Percentiles rank a stretch among this genome's conserved stretches.
Conservation (phyloP, 2,797 vertebrate genomes). For the Urophycis tenuis region DNA sequence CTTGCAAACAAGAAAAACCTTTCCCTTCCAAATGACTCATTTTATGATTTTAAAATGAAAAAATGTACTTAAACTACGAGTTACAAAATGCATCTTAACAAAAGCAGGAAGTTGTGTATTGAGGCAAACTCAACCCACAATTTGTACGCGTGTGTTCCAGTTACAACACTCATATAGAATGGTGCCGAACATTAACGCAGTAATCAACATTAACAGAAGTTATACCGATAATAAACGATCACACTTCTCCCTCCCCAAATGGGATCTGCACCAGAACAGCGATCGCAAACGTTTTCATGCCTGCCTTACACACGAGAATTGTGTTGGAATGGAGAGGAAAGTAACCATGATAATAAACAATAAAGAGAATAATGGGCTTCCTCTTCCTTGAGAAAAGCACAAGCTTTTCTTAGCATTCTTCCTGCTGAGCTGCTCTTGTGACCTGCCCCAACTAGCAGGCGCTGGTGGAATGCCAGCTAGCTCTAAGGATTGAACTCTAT, state of each 20-base stretch:
- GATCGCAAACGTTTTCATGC: not conserved
- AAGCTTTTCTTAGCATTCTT: slow-evolving; percentile 16
- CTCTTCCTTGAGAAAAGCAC: slow-evolving; percentile 1
- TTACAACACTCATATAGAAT: not conserved
- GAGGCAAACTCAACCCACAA: slow-evolving; percentile 26
- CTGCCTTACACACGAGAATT: not conserved
- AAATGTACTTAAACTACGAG: not conserved
- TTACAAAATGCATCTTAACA: slow-evolving; percentile 29
- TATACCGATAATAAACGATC: not conserved
- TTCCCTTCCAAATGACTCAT: not conserved
- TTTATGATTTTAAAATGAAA: too few relatives aligned
- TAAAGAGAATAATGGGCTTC: not conserved
- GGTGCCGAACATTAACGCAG: not conserved
- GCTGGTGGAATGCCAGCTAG: slow-evolving; percentile 33
- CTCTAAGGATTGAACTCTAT: not conserved
- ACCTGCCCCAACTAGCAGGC: slow-evolving; percentile 48
- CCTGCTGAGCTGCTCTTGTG: not conserved
- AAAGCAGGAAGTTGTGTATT: slow-evolving; percentile 55
- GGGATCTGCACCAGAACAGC: not conserved
- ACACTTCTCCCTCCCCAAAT: not conserved
- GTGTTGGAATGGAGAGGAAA: not conserved
- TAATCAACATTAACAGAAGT: not conserved
- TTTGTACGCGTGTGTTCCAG: slow-evolving; percentile 25
- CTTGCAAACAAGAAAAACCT: slow-evolving; percentile 6
- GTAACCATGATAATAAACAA: not conserved